Base-by-base conservation (phyloP, 1,140 invertebrate genomes). In the Drosophila tropicalis region DNA sequence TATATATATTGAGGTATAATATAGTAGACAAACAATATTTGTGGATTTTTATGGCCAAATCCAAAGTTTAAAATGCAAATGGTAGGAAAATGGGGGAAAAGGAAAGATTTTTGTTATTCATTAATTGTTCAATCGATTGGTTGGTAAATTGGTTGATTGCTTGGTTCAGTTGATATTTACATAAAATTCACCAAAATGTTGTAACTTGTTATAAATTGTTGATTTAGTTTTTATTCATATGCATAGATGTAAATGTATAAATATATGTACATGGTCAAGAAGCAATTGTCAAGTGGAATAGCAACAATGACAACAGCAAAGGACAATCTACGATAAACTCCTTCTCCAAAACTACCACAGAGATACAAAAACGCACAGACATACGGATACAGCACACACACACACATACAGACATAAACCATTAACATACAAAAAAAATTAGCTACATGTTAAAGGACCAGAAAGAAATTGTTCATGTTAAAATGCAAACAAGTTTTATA, bases 11-110 rank as follows among this genome's bases (percentile, higher is more conserved):
- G 9, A 17, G 5, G n/a, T 47, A 29, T 60, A 12, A 22, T 7
- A 39, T 62, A 41, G 15, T 67, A 58, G 71, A 44, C 61, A 58
- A 69, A 51, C 44, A 69, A 47, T 41, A 58, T 62, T 58, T 51
- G 44, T 51, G 44, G 44, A 22, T 51, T 51, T 51, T 51, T 9
- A 51, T 51, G 44, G 44, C 44, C 44, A 51, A 51, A 51, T 19
- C 44, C 44, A 51, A 51, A 51, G 44, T 51, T 51, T 51, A 51
- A 51, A 29, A 51, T 51, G 44, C 44, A 51, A 51, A 51, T 51
- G 17, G 44, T 51, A 51, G 44, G 44, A 51, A 51, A 22, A 12
- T 39, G 36, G 12, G 19, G 44, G 10, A 51, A 47, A 22, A 51
- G 44, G 44, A 22, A 9, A 51, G 44, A 51, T 22, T 51, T 51